Base-by-base conservation (phyloP, 2,797 vertebrate species). In the Todus mexicanus region DNA sequence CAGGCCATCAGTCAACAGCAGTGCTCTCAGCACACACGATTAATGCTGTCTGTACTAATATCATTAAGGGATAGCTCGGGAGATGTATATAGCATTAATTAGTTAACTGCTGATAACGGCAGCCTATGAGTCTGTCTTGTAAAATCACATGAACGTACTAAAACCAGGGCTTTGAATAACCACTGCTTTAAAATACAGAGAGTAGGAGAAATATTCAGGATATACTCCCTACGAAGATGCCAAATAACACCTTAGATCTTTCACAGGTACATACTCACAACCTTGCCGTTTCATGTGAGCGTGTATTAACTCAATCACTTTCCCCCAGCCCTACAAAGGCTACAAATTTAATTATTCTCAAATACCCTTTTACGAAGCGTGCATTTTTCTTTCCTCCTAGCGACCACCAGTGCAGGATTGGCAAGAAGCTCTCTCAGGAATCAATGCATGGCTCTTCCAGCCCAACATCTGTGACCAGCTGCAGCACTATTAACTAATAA, bases 401-500 rank as follows among this genome's bases (percentile, higher is more conserved):
- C 2, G 56, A 53, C 54, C 53, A 78, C 40, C 70, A 73, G 48
- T 19, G 70, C 73, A 88, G 89, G 70, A 83, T 88, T 86, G 87
- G 87, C 89, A 91, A 90, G 92, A 57, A 78, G 68, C 74, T 90
- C 91, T 93, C 89, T 57, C 70, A 82, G 80, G 89, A 95, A 91
- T 81, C 87, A 76, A 35, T 37, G 91, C 38, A 57, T 74, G 43
- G 45, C 35, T 94, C 89, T 84, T 84, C 38, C 71, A 95, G 92
- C 42, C 79, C 93, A 93, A 92, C 92, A 91, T 96, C 93, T 96
- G 93, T 71, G 94, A 50, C 90, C 92, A 95, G 93, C 92, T 95
- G 93, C 92, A 92, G 89, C 60, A 48, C 87, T 65, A 65, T 69
- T 91, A 86, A 88, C 85, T 70, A 89, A 91, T 50, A 95, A 86